Evolutionary conservation across 2,113 vertebrate species (phyloP).

Genomic region (Campylomormyrus numenius): DNA sequence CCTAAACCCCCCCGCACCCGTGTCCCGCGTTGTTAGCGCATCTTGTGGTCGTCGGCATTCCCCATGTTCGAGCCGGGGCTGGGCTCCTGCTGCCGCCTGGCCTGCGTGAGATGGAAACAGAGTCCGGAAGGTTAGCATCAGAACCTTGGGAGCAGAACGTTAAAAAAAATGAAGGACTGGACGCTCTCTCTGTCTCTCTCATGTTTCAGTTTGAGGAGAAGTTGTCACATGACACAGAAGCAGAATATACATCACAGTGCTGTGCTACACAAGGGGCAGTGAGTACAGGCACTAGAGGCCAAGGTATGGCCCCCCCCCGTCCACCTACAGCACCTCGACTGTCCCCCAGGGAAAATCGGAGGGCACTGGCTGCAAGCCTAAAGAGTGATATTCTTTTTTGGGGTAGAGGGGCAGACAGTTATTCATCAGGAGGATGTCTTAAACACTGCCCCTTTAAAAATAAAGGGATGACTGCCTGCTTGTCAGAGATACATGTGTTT

Average conservation of each 20-base stretch:
- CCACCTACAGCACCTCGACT: not conserved
- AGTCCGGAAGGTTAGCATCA: not conserved
- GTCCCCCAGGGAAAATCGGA: constrained; percentile 34
- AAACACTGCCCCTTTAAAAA: constrained; percentile 51
- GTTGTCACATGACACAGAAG: not conserved
- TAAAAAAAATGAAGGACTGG: not conserved
- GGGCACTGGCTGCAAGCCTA: not conserved
- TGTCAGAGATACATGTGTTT: constrained; percentile 57
- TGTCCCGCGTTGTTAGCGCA: constrained; percentile 65
- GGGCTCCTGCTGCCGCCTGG: constrained; percentile 96
- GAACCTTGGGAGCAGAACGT: not conserved
- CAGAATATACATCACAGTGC: not conserved
- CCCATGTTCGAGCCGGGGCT: constrained; percentile 88
- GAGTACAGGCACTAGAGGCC: not conserved
- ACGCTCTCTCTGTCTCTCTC: not conserved
- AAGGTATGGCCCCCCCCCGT: not conserved
- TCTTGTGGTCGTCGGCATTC: constrained; percentile 88
- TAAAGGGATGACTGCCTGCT: constrained; percentile 47
- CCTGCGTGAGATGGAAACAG: constrained; percentile 54
- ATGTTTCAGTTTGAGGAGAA: not conserved
- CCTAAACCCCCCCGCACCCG: not conserved
- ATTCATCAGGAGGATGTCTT: constrained; percentile 47
- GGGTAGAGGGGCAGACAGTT: constrained; percentile 36
- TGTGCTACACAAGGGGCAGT: not conserved
- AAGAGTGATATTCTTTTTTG: constrained; percentile 38